Evolutionary conservation across 2,113 vertebrate genomes (phyloP).

Genomic region (Corydoras sp.): DNA sequence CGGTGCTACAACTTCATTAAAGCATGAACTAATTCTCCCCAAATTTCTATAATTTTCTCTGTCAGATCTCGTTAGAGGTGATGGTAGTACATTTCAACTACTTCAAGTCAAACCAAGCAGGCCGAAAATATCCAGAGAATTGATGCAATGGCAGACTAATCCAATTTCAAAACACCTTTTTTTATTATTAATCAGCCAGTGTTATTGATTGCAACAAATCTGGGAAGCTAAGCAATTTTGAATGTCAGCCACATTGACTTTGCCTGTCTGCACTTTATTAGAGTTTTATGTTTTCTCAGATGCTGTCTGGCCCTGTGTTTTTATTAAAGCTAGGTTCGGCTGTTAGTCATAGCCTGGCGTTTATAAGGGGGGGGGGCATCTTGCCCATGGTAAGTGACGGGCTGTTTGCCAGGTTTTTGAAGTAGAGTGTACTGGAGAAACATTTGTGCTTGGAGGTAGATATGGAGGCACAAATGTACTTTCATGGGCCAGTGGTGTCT

Average conservation of each 20-base stretch:
- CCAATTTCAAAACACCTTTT: constrained; percentile 2
- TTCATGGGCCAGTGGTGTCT: no score
- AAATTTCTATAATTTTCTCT: background rate
- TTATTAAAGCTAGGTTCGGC: constrained; percentile 32
- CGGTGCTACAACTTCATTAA: background rate
- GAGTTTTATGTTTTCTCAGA: constrained; percentile 30
- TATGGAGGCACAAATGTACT: no score
- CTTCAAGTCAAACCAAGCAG: background rate
- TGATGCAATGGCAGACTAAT: constrained; percentile 4
- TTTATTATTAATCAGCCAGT: constrained; percentile 13
- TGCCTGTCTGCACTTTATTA: constrained; percentile 30
- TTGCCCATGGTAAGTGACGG: background rate
- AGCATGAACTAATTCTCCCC: background rate
- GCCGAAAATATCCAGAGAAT: constrained; percentile 9
- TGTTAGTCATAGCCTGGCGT: constrained; percentile 16
- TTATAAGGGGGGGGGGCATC: background rate
- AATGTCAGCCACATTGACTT: constrained; percentile 40
- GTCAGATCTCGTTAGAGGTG: background rate
- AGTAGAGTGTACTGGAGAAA: constrained; percentile 5
- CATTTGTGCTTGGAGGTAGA: background rate
- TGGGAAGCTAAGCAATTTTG: constrained; percentile 26
- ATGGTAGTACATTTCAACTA: background rate
- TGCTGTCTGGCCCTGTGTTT: constrained; percentile 29
- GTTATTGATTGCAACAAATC: constrained; percentile 29
- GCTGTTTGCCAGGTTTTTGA: constrained; percentile 6